A percentile compares a stretch with the other conserved stretches of the same genome.
Conservation (phyloP, 1,140 invertebrate genomes). For the Drosophila obscura region DNA sequence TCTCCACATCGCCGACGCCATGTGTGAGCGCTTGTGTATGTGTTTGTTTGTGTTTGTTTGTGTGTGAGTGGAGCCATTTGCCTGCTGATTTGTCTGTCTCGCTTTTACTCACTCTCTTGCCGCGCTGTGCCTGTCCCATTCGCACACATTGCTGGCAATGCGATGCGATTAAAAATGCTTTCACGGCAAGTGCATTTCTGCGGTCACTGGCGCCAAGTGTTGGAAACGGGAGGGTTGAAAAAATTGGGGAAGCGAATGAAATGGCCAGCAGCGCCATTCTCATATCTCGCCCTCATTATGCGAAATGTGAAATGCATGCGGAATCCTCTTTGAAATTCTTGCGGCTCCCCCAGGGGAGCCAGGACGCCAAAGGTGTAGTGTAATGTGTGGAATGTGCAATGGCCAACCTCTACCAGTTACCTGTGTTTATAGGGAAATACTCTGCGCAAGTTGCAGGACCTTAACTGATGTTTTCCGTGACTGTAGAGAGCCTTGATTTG, state of each 20-base stretch:
- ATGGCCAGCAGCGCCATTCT: constrained; percentile 1
- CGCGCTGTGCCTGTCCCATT: neutral
- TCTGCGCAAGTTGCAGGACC: too few species aligned
- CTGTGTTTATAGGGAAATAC: too few species aligned
- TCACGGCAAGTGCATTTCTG: constrained; percentile 80
- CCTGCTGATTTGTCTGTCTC: constrained; percentile 25
- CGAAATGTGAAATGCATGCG: constrained; percentile 54
- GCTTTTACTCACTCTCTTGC: neutral
- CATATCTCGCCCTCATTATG: constrained; percentile 69
- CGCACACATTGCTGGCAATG: constrained; percentile 44
- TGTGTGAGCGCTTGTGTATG: constrained; percentile 3
- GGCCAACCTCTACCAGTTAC: too few species aligned
- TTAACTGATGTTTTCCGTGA: too few species aligned
- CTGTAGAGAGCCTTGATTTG: too few species aligned
- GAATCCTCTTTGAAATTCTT: constrained; percentile 31
- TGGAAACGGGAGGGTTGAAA: neutral
- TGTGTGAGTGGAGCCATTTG: constrained; percentile 25
- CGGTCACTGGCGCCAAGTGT: constrained; percentile 43
- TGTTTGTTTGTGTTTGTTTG: constrained; percentile 6
- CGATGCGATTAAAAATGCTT: constrained; percentile 82
- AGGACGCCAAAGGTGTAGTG: constrained; percentile 21
- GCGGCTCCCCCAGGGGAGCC: constrained; percentile 9
- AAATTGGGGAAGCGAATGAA: constrained; percentile 3
- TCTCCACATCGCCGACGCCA: constrained; percentile 27
- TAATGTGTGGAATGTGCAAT: too few species aligned